A percentile compares a stretch with the other conserved stretches of the same genome.
These are phyloP conservation scores for Melanogrammus aeglefinus DNA, from an alignment of 2,797 vertebrate genomes.

Conservation along the genomic window DNA sequence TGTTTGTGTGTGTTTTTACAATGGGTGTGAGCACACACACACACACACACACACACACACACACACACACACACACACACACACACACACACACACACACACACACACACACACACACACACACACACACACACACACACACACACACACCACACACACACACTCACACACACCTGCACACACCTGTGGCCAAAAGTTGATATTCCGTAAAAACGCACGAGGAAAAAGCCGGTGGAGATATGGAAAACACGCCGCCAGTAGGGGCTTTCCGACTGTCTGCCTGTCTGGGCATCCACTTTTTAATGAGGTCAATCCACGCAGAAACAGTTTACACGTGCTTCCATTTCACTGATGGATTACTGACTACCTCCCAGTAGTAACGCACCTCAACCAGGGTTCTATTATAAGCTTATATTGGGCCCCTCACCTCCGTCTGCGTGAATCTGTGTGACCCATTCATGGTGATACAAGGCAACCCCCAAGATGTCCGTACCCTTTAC, in stretches of 20 bases:
- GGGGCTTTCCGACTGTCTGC: no score
- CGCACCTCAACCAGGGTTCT: neutral
- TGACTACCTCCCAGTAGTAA: neutral
- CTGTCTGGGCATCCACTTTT: neutral
- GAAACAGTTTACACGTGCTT: neutral
- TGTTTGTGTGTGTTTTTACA: neutral
- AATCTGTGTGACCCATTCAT: neutral
- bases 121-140: neutral
- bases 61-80: slow-evolving; percentile 4
- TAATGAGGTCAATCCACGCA: neutral
- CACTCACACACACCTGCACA: slow-evolving; percentile 1
- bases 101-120: slow-evolving; percentile 2
- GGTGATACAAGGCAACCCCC: neutral
- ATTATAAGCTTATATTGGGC: neutral
- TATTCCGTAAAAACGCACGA: neutral
- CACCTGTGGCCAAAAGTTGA: slow-evolving; percentile 3
- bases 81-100: slow-evolving; percentile 2
- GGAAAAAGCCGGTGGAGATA: neutral
- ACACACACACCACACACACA: slow-evolving; percentile 5
- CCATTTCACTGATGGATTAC: neutral
- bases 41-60: slow-evolving; percentile 2
- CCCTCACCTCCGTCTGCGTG: neutral
- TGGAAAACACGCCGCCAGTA: neutral
- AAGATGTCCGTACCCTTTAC: neutral
- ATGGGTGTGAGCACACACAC: neutral